These are phyloP conservation scores for Yponomeuta sedellus DNA, from an alignment of 2,888 invertebrate species.

Conservation along the genomic window DNA sequence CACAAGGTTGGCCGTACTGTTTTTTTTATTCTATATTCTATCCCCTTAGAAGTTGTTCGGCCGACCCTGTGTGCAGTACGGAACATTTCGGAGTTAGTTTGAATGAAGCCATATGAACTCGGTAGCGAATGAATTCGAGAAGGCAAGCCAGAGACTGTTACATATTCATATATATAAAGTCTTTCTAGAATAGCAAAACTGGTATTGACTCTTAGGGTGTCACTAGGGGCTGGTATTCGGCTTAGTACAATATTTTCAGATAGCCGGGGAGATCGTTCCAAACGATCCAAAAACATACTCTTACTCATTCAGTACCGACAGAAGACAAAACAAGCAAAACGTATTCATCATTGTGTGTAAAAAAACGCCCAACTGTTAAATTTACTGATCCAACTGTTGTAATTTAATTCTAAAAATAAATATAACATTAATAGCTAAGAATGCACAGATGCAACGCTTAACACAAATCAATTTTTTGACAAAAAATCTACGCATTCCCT, in stretches of 20 bases:
- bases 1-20: neutral
- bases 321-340: too few relatives aligned
- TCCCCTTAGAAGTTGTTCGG: conserved; percentile 11
- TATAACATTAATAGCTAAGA: neutral
- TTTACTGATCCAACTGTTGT: neutral
- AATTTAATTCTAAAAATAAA: neutral
- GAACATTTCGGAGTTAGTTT: conserved; percentile 9
- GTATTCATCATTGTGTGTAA: too few relatives aligned
- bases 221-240: too few relatives aligned
- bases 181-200: too few relatives aligned
- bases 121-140: neutral
- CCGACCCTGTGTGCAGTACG: conserved; percentile 20
- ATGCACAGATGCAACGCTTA: conserved; percentile 27
- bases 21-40: neutral
- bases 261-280: too few relatives aligned
- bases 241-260: too few relatives aligned
- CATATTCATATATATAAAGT: too few relatives aligned
- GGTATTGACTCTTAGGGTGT: too few relatives aligned
- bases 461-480: conserved; percentile 45
- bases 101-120: neutral
- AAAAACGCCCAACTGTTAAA: neutral
- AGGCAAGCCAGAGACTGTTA: too few relatives aligned
- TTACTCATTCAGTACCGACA: too few relatives aligned
- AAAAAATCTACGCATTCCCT: conserved; percentile 43
- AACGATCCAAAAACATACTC: too few relatives aligned